Evolutionary conservation across 2,113 vertebrate species (phyloP), one percentile per base, ranked within the genome.

Genomic region (Caloenas nicobarica): DNA sequence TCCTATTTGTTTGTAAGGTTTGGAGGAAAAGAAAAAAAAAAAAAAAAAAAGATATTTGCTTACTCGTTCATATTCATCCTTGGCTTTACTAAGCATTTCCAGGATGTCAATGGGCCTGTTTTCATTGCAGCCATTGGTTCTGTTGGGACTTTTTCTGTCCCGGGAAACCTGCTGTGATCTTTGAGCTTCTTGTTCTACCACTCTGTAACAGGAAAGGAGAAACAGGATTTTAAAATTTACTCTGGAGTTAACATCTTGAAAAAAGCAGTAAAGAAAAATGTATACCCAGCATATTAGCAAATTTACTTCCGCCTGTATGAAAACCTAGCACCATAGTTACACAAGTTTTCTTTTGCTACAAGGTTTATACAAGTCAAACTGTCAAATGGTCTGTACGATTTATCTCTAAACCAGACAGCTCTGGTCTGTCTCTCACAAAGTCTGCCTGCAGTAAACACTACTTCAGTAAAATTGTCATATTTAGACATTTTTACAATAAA

Each of bases 31-130:
- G 26, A 15, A 18, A 28, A 13, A 11, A 40, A 33, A 16, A 38
- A 48, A 36, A 40, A 64, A 64, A 38, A 50, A 16, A 14, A 65
- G 24, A 71, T 17, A 18, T 79, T 66, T 65, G 40, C 95, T 98
- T 97, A 99, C 99, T 97, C 98, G 98, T 93, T 99, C 99, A 83
- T 99, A 99, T 84, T 99, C 99, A 94, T 99, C 99, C 97, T 99
- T 99, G 90, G 99, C 99, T 98, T 99, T 99, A 97, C 99, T 99
- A 42, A 99, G 99, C 96, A 99, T 99, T 95, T 99, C 99, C 94
- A 99, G 95, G 96, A 99, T 99, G 96, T 99, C 99, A 38, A 99
- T 99, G 48, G 98, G 97, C 58, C 97, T 98, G 29, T 98, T 97
- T 77, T 98, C 98, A 78, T 92, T 96, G 24, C 98, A 98, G 38